Conservation (phyloP, 2,797 vertebrate genomes). For the Pagetopsis macropterus region DNA sequence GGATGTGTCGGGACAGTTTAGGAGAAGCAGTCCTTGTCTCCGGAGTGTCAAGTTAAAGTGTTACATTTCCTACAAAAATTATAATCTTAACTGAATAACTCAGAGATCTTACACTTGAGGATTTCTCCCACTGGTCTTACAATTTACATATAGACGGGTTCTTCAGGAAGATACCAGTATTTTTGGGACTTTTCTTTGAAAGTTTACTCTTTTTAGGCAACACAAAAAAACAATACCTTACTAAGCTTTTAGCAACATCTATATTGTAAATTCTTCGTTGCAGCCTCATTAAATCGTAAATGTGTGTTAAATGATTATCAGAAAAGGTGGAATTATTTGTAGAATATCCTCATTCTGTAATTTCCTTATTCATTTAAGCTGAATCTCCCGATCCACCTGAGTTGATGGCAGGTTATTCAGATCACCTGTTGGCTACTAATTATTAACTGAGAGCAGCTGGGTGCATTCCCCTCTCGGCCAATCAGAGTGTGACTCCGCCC, state of each 20-base stretch:
- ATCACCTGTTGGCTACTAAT: no score
- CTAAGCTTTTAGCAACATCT: not conserved
- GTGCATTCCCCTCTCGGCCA: no score
- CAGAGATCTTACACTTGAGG: not conserved
- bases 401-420: no score
- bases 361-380: no score
- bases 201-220: not conserved
- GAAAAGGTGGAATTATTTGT: no score
- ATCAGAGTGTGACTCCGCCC: no score
- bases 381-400: no score
- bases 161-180: not conserved
- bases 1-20: slow-evolving; percentile 53
- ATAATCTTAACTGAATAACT: slow-evolving; percentile 6
- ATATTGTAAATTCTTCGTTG: not conserved
- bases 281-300: not conserved
- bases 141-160: not conserved
- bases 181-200: no score
- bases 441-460: no score
- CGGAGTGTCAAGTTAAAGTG: not conserved
- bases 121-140: not conserved
- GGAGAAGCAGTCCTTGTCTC: slow-evolving; percentile 56
- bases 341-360: no score
- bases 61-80: slow-evolving; percentile 1
- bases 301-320: not conserved
- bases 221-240: not conserved